Conservation (phyloP, 2,888 invertebrate genomes). For the Myopa testacea region DNA sequence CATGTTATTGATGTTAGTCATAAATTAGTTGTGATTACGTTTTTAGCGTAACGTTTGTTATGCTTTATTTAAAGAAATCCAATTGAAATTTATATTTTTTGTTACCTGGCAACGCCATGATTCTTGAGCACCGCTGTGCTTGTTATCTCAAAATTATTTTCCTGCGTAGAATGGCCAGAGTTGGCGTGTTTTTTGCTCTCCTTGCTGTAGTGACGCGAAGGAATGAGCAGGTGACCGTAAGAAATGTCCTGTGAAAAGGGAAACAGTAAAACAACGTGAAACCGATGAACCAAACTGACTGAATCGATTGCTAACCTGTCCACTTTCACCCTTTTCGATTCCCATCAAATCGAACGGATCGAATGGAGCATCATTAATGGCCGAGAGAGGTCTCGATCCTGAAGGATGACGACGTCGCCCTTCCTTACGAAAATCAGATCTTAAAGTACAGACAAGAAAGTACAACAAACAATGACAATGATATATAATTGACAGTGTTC, state of each 20-base stretch:
- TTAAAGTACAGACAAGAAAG: slow-evolving; percentile 52
- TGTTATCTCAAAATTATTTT: slow-evolving; percentile 66
- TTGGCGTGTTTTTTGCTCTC: slow-evolving; percentile 66
- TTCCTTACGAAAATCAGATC: slow-evolving; percentile 78
- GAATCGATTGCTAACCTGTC: slow-evolving; percentile 75
- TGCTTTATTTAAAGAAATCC: no score
- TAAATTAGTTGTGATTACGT: no score
- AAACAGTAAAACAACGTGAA: neutral
- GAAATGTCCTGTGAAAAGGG: slow-evolving; percentile 78
- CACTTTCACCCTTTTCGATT: slow-evolving; percentile 82
- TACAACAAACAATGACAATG: slow-evolving; percentile 13
- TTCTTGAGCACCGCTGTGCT: slow-evolving; percentile 70
- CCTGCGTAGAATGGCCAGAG: slow-evolving; percentile 57
- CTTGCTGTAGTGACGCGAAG: slow-evolving; percentile 73
- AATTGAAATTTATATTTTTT: neutral
- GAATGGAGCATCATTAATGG: slow-evolving; percentile 82
- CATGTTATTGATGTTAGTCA: no score
- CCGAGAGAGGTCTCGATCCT: slow-evolving; percentile 84
- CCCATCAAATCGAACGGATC: slow-evolving; percentile 90
- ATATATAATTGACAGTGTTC: neutral
- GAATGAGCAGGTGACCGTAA: slow-evolving; percentile 85
- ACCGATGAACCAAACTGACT: neutral
- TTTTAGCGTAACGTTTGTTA: no score
- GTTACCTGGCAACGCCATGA: slow-evolving; percentile 72
- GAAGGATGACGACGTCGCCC: slow-evolving; percentile 84